Conservation (phyloP, 2,888 invertebrate species). For the Lasioglossum vierecki region DNA sequence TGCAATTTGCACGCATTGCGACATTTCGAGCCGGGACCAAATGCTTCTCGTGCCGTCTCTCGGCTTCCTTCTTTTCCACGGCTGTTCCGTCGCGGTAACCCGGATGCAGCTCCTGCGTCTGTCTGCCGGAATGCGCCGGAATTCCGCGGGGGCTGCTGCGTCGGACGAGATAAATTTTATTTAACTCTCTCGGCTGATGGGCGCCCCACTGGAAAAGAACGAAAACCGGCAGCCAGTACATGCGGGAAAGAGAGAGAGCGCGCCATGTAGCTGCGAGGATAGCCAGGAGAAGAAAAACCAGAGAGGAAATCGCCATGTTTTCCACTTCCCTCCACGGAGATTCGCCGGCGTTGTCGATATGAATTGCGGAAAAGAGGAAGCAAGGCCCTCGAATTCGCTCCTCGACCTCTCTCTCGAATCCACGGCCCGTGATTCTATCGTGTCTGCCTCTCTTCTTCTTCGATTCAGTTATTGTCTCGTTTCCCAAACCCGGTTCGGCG, state of each 20-base stretch:
- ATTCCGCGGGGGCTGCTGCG: slow-evolving; percentile 76
- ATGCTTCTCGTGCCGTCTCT: slow-evolving; percentile 18
- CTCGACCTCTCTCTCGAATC: background rate
- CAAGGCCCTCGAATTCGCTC: slow-evolving; percentile 28
- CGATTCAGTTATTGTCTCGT: slow-evolving; percentile 8
- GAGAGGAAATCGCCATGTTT: slow-evolving; percentile 59
- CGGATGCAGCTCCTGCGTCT: slow-evolving; percentile 69
- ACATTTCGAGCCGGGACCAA: slow-evolving; percentile 64
- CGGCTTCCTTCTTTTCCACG: slow-evolving; percentile 12
- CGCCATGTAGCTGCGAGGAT: slow-evolving; percentile 11
- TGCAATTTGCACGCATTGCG: slow-evolving; percentile 68
- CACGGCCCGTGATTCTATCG: slow-evolving; percentile 2
- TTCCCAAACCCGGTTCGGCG: background rate
- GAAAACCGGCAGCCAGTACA: slow-evolving; percentile 10
- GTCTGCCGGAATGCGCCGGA: slow-evolving; percentile 73
- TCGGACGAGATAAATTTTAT: slow-evolving; percentile 78
- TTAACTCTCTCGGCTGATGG: slow-evolving; percentile 70
- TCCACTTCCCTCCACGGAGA: slow-evolving; percentile 46
- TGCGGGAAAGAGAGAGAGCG: slow-evolving; percentile 31
- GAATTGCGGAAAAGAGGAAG: slow-evolving; percentile 46
- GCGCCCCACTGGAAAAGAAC: slow-evolving; percentile 35
- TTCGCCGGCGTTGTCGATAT: slow-evolving; percentile 58
- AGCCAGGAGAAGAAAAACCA: slow-evolving; percentile 16
- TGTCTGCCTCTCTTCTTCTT: background rate
- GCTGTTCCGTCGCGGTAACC: slow-evolving; percentile 43